Evolutionary conservation across 2,888 invertebrate species (phyloP), one percentile per base, ranked within the genome.

Genomic region (Lissonota sp.): DNA sequence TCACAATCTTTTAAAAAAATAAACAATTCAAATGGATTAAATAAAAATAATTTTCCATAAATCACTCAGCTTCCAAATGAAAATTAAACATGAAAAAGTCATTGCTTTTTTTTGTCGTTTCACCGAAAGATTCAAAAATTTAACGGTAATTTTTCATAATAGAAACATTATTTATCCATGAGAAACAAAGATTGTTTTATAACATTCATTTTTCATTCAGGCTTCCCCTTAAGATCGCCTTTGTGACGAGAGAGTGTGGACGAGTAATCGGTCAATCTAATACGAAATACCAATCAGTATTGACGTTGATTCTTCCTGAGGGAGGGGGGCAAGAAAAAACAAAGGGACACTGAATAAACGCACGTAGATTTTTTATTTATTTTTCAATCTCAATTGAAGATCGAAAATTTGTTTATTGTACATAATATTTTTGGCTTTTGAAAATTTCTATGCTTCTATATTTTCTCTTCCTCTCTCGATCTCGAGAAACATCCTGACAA

Each of bases 211-310:
- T 26, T 26, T 26, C 26, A 26, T 26, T 26, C 26, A 26, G 26
- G 26, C 26, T 26, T 3, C 26, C 26, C 26, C 26, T 26, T 26
- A 26, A n/a, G 26, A 26, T 26, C 3, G 26, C 26, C 26, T 53
- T 26, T 62, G 63, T 49, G 63, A 71, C 69, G 57, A 62, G 66
- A 55, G 69, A 69, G 55, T 14, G 49, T 78, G 62, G 44, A 53
- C 63, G 74, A 63, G 63, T 62, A 58, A 81, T 79, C 77, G 76
- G 70, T 81, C 73, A 63, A 72, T 79, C 73, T 70, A 10, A 39
- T 14, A 72, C 73, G 62, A 75, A 77, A 79, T 80, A 80, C 81
- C 84, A 80, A 84, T 80, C 84, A 84, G 83, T 84, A 83, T 84
- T 85, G 64, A 66, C 46, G 74, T 74, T 70, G 49, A 46, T 78